Percentiles rank a stretch among this genome's conserved stretches.
phyloP scores from a whole-genome alignment of 2,888 invertebrate species.

The Conus canariensis region DNA sequence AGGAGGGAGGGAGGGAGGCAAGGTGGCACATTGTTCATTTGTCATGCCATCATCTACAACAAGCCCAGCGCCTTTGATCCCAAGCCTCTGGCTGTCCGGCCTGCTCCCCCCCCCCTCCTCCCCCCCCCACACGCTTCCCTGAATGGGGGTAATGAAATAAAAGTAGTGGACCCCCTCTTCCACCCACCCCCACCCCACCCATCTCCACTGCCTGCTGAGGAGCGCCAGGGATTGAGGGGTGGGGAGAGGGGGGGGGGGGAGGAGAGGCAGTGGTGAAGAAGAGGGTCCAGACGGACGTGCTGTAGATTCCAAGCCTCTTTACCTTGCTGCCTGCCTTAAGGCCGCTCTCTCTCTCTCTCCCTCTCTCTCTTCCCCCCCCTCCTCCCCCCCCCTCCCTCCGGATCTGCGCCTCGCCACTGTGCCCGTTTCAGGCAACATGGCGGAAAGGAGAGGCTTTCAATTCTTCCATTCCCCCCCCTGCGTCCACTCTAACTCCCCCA shows the following conservation, averaged over 20 bases:
- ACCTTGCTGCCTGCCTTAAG: background rate
- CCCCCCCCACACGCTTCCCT: conserved; percentile 33
- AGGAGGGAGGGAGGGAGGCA: background rate
- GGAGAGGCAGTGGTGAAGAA: background rate
- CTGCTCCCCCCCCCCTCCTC: no score
- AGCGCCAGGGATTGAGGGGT: background rate
- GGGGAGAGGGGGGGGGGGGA: background rate
- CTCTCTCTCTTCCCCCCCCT: no score
- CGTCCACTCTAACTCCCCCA: background rate
- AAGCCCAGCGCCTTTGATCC: conserved; percentile 50
- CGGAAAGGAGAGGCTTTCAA: conserved; percentile 35
- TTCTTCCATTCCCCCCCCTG: background rate
- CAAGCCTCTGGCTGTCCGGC: conserved; percentile 32
- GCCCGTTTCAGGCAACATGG: conserved; percentile 19
- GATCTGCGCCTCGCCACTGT: background rate
- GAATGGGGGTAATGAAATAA: conserved; percentile 56
- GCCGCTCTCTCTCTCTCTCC: no score
- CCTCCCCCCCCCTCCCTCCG: no score
- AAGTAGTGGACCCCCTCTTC: conserved; percentile 45
- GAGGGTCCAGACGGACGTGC: background rate
- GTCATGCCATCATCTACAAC: conserved; percentile 41
- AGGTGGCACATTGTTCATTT: conserved; percentile 43
- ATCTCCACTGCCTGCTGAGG: background rate
- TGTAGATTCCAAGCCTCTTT: conserved; percentile 34
- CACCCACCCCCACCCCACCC: conserved; percentile 29